Evolutionary conservation across 2,797 vertebrate genomes (phyloP).

Genomic region (Chelon auratus): DNA sequence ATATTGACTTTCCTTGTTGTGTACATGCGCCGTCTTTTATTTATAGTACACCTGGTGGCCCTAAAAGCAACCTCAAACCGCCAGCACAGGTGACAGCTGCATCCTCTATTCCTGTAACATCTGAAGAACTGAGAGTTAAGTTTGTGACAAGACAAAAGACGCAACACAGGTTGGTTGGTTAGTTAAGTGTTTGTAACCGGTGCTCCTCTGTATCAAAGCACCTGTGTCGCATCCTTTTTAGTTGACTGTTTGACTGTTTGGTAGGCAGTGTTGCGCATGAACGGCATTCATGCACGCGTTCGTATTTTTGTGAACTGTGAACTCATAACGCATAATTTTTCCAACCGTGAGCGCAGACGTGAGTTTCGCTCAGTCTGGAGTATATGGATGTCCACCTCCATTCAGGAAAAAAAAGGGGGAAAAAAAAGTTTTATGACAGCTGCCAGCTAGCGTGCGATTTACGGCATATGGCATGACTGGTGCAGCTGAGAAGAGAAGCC

Average conservation of each 20-base stretch:
- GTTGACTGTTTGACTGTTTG: neutral
- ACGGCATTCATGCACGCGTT: no score
- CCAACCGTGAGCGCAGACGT: no score
- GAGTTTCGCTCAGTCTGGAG: no score
- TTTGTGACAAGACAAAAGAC: neutral
- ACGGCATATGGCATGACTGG: no score
- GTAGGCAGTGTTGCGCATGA: no score
- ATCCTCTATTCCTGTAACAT: slow-evolving; percentile 36
- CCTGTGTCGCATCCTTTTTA: neutral
- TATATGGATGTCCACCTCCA: no score
- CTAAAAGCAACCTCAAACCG: slow-evolving; percentile 35
- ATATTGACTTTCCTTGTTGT: slow-evolving; percentile 40
- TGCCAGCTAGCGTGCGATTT: no score
- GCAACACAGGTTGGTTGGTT: neutral
- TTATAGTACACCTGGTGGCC: slow-evolving; percentile 38
- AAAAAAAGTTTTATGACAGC: no score
- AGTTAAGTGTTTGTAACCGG: neutral
- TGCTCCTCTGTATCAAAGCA: neutral
- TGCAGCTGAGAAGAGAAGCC: no score
- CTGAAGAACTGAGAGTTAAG: slow-evolving; percentile 35
- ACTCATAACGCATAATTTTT: no score
- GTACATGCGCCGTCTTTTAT: slow-evolving; percentile 39
- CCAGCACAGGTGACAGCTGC: slow-evolving; percentile 28
- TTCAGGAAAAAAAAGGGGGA: no score
- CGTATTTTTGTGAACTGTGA: no score